These are phyloP conservation scores for Cephalopterus ornatus DNA, from an alignment of 2,113 vertebrate species.

Conservation along the genomic window DNA sequence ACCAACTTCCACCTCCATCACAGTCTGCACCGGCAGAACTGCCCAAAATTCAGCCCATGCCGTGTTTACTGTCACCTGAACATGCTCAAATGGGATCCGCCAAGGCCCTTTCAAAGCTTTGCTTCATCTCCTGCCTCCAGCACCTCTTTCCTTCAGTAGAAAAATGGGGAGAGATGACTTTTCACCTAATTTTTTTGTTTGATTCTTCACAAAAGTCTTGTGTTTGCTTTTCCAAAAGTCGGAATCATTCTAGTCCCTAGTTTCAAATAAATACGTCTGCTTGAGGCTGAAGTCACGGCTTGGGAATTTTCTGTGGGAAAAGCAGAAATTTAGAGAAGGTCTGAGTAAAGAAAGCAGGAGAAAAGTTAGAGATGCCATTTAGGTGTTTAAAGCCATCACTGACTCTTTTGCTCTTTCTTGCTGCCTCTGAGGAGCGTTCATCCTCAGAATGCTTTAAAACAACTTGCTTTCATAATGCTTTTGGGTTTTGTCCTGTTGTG, in stretches of 20 bases:
- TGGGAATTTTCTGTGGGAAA: background rate
- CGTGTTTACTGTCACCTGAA: background rate
- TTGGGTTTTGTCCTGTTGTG: background rate
- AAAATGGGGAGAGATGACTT: accelerated
- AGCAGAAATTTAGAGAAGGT: background rate
- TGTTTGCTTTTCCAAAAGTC: background rate
- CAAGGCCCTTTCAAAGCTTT: background rate
- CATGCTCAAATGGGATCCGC: accelerated
- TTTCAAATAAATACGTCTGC: background rate
- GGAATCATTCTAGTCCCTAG: background rate
- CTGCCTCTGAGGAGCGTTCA: background rate
- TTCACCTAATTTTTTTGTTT: background rate
- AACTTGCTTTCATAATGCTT: background rate
- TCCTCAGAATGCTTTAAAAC: background rate
- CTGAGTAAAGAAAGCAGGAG: background rate
- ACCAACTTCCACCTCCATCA: background rate
- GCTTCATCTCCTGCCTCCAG: background rate
- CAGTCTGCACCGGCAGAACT: background rate
- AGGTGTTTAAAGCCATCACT: background rate
- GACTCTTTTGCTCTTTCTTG: background rate
- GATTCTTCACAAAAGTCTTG: background rate
- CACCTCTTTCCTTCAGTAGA: background rate
- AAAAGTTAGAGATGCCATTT: background rate
- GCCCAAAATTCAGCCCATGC: background rate
- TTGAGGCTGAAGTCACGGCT: background rate